Conservation (phyloP, 2,797 vertebrate species). For the Sardinella longiceps region DNA sequence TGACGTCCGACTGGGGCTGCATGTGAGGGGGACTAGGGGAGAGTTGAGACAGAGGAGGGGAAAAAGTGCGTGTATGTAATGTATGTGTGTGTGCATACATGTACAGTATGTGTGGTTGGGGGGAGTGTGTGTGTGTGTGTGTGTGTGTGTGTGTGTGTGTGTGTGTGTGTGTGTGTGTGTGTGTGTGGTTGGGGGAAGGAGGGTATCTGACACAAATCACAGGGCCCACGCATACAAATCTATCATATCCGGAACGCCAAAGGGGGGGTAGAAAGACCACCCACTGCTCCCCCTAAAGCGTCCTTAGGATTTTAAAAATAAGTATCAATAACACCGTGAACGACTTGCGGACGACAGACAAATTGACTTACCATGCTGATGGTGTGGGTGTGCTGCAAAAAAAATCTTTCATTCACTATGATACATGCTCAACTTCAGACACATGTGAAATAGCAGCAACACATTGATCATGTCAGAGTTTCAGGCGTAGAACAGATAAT, state of each 20-base stretch:
- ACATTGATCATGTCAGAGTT: not conserved
- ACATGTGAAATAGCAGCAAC: not conserved
- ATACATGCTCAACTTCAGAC: not conserved
- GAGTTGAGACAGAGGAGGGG: not conserved
- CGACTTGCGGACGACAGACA: not conserved
- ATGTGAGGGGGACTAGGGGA: not conserved
- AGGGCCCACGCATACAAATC: not conserved
- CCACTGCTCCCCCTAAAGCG: not conserved
- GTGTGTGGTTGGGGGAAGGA: not conserved
- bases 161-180: too few species aligned
- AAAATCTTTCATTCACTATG: not conserved
- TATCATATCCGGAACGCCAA: not conserved
- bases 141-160: too few species aligned
- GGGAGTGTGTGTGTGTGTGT: too few species aligned
- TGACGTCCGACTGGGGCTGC: not conserved
- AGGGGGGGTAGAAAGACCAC: not conserved
- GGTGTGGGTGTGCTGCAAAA: not conserved
- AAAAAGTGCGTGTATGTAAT: too few species aligned
- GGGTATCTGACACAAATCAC: not conserved
- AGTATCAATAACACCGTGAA: not conserved
- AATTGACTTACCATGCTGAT: not conserved
- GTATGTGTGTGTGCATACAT: too few species aligned
- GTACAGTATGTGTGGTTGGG: too few species aligned
- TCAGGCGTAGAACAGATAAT: not conserved
- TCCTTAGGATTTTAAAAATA: not conserved